Base-by-base conservation (phyloP, 2,888 invertebrate genomes). In the Cosmia trapezina region DNA sequence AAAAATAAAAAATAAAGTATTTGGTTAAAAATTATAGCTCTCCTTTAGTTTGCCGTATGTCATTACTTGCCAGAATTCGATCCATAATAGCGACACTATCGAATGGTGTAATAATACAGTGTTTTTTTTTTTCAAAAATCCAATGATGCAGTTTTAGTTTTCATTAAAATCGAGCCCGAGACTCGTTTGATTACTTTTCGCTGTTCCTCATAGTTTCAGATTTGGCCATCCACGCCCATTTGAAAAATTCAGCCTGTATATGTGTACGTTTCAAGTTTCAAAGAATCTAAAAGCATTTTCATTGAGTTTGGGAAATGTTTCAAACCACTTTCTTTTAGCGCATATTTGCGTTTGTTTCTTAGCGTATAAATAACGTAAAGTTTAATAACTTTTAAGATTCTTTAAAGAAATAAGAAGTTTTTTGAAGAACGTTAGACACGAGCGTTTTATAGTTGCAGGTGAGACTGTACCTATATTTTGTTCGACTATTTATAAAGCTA, bases 281-380 rank as follows among this genome's bases (percentile, higher is more conserved):
- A 63, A 76, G 71, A 66, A 61, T 77, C 51, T 81, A 59, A 72
- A 84, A 84, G 70, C 73, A 71, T 76, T 73, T 74, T 71, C 43
- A 51, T 63, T 67, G 54, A 74, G 69, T 78, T 76, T 74, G 22
- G 61, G n/a, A 81, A 68, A 78, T 75, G 73, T 81, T 83, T 65
- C 33, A 45, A 60, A 73, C 49, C 45, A 70, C 47, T 77, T 76
- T 82, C 45, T 47, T n/a, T 65, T 59, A 33, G 11, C 19, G 37
- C 14, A 43, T 65, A 73, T 74, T 80, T 83, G 61, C 22, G 37
- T 53, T 71, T 63, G 51, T 68, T 81, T 59, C 41, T 69, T 11
- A 41, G 33, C 12, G 41, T 64, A 22, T 4, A 70, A 51, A 65
- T 51, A 64, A 47, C 17, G 14, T 41, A 5, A 65, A 69, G 54